These are phyloP conservation scores for Trachelus iudaicus DNA, from an alignment of 2,888 invertebrate genomes.

Conservation along the genomic window DNA sequence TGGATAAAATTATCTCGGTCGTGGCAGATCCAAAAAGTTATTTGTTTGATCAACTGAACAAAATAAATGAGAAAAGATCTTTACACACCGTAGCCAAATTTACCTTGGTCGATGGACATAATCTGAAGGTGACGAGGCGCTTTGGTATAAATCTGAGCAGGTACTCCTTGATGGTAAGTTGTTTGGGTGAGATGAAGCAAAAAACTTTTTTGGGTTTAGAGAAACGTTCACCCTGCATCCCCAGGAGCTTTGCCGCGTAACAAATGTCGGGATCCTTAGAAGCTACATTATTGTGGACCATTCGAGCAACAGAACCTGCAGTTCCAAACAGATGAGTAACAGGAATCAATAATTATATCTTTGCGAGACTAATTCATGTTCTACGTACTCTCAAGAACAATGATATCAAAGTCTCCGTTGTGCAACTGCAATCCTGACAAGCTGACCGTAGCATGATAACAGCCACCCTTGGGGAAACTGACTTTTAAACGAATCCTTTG, in stretches of 20 bases:
- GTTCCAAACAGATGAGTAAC: background rate
- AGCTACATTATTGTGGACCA: slow-evolving; percentile 88
- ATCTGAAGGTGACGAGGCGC: slow-evolving; percentile 87
- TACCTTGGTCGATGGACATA: slow-evolving; percentile 95
- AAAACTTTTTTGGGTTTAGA: slow-evolving; percentile 87
- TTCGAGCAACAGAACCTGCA: slow-evolving; percentile 80
- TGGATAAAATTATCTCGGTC: background rate
- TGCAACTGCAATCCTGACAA: slow-evolving; percentile 81
- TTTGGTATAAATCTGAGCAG: slow-evolving; percentile 93
- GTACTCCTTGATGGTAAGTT: slow-evolving; percentile 92
- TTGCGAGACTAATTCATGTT: background rate
- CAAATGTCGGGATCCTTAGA: slow-evolving; percentile 87
- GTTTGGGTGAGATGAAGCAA: slow-evolving; percentile 91
- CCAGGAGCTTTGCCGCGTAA: slow-evolving; percentile 84
- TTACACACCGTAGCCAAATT: slow-evolving; percentile 34
- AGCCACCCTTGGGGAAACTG: slow-evolving; percentile 82
- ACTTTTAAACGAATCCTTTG: slow-evolving; percentile 82
- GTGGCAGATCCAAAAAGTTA: slow-evolving; percentile 3
- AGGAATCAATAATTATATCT: background rate
- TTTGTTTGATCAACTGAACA: background rate
- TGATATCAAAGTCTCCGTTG: slow-evolving; percentile 92
- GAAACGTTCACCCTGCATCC: slow-evolving; percentile 70
- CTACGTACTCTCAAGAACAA: slow-evolving; percentile 85
- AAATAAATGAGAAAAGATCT: slow-evolving; percentile 18
- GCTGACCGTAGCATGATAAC: slow-evolving; percentile 83